Evolutionary conservation across 2,888 invertebrate genomes (phyloP).

Genomic region (Chirona hameri): DNA sequence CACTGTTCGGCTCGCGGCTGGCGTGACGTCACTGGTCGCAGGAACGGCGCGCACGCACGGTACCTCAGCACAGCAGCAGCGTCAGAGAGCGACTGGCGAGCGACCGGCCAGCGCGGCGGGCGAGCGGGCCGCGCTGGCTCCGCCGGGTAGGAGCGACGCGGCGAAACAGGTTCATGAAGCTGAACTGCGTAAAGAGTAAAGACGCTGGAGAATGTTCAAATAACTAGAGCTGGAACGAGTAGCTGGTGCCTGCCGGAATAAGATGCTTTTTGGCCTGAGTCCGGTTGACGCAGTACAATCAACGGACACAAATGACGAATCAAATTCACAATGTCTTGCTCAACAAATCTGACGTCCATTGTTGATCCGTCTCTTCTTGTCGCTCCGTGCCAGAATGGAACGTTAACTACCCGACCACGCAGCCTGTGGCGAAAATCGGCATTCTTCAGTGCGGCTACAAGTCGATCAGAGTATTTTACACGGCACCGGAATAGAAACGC

Average conservation of each 20-base stretch:
- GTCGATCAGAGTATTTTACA: conserved; percentile 8
- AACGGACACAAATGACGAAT: no score
- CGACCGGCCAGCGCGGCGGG: not conserved
- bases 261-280: no score
- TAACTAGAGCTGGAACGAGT: no score
- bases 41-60: not conserved
- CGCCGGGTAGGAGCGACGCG: not conserved
- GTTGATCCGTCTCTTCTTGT: not conserved
- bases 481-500: not conserved
- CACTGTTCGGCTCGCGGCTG: not conserved
- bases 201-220: no score
- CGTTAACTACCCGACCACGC: not conserved
- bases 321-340: not conserved
- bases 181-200: not conserved
- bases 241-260: no score
- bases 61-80: not conserved
- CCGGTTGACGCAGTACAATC: no score
- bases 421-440: not conserved
- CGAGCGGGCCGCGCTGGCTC: not conserved
- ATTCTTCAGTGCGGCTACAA: conserved; percentile 11
- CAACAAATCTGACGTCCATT: not conserved
- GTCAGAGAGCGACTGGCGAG: not conserved
- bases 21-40: not conserved
- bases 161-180: not conserved
- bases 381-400: not conserved